phyloP scores from a whole-genome alignment of 2,797 vertebrate species.

The Rhodeus uyekii region DNA sequence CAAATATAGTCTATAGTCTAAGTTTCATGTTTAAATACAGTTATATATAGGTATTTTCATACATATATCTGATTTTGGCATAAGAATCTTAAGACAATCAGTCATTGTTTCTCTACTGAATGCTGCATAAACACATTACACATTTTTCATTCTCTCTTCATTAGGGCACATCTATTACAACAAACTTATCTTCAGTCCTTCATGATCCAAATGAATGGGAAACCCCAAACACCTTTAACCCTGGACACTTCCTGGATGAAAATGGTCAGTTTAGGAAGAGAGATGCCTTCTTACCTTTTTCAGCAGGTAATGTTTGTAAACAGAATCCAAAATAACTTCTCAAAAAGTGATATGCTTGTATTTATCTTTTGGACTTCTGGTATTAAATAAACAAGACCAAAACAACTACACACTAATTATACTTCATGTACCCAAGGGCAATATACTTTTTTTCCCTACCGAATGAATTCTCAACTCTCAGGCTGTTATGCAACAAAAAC shows the following conservation, averaged over 20 bases:
- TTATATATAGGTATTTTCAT: neutral
- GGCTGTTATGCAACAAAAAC: neutral
- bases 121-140: neutral
- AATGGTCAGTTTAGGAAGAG: constrained; percentile 73
- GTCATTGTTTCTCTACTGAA: neutral
- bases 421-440: neutral
- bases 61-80: too few relatives aligned
- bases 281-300: constrained; percentile 73
- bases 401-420: neutral
- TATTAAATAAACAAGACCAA: neutral
- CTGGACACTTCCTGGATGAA: constrained; percentile 74
- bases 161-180: constrained; percentile 28
- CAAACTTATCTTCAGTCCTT: constrained; percentile 71
- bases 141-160: neutral
- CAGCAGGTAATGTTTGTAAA: constrained; percentile 64
- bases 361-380: neutral
- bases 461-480: too few relatives aligned
- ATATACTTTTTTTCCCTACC: neutral
- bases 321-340: neutral
- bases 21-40: too few relatives aligned
- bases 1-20: too few relatives aligned
- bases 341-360: neutral
- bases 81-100: neutral
- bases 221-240: constrained; percentile 73
- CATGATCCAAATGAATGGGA: constrained; percentile 72